These are phyloP conservation scores for Gasterosteus nipponicus DNA, from an alignment of 2,113 vertebrate species.

Conservation along the genomic window DNA sequence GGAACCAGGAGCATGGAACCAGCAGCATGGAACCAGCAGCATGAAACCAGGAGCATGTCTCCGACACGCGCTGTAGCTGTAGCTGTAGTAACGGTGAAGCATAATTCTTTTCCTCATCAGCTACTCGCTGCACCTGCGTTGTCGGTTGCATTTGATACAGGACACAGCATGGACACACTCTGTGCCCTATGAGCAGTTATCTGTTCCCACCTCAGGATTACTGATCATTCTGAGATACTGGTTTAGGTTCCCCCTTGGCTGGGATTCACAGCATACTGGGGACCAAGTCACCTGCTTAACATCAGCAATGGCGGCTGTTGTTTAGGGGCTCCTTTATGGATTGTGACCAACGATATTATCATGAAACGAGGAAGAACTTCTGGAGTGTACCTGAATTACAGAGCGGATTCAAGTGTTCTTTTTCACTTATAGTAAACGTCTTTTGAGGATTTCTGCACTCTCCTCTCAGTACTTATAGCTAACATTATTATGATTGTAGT, in stretches of 20 bases:
- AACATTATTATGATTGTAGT: conserved; percentile 8
- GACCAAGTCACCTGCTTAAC: neutral
- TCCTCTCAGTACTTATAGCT: neutral
- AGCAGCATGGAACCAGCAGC: too few relatives aligned
- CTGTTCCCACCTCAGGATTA: conserved; percentile 1
- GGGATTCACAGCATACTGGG: neutral
- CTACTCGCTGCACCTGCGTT: neutral
- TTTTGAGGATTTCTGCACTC: neutral
- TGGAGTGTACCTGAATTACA: neutral
- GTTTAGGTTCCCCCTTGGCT: conserved; percentile 6
- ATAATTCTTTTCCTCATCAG: neutral
- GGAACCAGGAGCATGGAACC: too few relatives aligned
- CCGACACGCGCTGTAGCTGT: conserved; percentile 15
- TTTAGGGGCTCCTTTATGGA: neutral
- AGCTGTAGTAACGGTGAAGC: too few relatives aligned
- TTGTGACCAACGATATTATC: neutral
- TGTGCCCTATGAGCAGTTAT: conserved; percentile 2
- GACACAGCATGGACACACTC: neutral
- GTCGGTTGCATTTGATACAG: neutral
- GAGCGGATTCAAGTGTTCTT: neutral
- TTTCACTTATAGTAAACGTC: neutral
- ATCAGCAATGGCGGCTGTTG: neutral
- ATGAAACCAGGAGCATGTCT: conserved; percentile 1
- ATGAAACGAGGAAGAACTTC: neutral
- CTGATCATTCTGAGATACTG: neutral